Base-by-base conservation (phyloP, 2,888 invertebrate species). In the Aspidiotus rigidus region DNA sequence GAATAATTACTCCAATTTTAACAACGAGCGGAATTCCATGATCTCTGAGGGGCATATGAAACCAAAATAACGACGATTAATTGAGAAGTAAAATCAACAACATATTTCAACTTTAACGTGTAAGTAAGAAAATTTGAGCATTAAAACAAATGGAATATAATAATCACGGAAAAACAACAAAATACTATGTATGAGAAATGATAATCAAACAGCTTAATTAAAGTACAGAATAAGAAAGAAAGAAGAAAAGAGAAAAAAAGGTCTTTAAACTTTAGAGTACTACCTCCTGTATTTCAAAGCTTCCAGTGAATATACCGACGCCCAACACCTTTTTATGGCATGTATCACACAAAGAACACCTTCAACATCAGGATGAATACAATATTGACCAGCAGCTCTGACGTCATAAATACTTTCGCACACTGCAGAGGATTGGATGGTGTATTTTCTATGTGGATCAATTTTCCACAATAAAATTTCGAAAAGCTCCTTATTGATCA, bases 361-460 rank as follows among this genome's bases (percentile, higher is more conserved):
- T 53, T 76, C 77, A 66, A 89, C 84, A 0, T 90, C 89, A 5
- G 93, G 80, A 71, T 86, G 83, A 0, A 90, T 90, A 71, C 86
- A 86, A 79, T 92, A 89, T 79, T 93, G 92, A 0, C 92, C 92
- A 0, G 92, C 92, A 6, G 89, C 86, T 0, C 90, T 91, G 11
- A 88, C 79, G 62, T 88, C 88, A 71, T 86, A 85, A 8, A 87
- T 85, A 77, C 93, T 92, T 79, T 93, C 93, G 7, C 87, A 87
- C 57, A 88, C 83, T 13, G 87, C 90, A 76, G 81, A 80, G 3
- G 89, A 88, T 74, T 88, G 79, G 1, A 88, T 85, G 0, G 88
- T 87, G 67, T 73, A 74, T 9, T 60, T 41, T 42, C 40, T 40
- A 7, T 57, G 10, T 15, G 53, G n/a, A 28, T 41, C 41, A 10